Evolutionary conservation across 2,797 vertebrate genomes (phyloP), one percentile per base, ranked within the genome.

Genomic region (Paratrypauchen microcephalus): DNA sequence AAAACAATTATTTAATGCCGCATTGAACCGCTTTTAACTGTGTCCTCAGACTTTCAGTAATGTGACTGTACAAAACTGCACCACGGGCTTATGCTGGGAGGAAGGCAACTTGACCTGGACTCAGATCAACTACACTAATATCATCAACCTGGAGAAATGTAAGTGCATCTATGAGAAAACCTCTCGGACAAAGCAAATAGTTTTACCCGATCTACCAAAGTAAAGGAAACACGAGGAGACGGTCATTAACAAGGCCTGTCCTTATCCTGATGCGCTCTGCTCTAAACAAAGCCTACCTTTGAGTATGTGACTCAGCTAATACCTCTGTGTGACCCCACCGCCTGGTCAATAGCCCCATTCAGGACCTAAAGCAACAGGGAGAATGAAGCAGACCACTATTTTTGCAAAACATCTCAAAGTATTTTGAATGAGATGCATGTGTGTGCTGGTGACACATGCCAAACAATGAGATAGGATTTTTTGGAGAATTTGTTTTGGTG

Each of bases 101-200:
- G 88, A 90, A 0, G 94, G 87, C 64, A 88, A 92, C 13, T 0
- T 6, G 12, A 95, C 86, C 6, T 95, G 91, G 94, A 93, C 92
- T 19, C 7, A 92, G 60, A 70, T 76, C 85, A 98, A 97, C n/a
- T 0, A 80, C 26, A 93, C 93, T 2, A 65, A 72, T 55, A 91
- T 56, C 9, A 77, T 92, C 0, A 62, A 95, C 77, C 72, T 92
- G 48, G 41, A 77, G 68, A 97, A 89, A 93, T 98, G 97, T 99
- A 93, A 95, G 95, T 83, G 41, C 66, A 48, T 36, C 61, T 69
- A 32, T 24, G 0, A 36, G 55, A 41, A 28, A 52, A 69, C 21
- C n/a, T 45, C 36, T 48, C 66, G 73, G 58, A 61, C 58, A 73
- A 67, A 74, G 60, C 66, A 80, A 77, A 75, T 74, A 68, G 74